Conservation (phyloP, 2,888 invertebrate genomes). For the Sussaba pulchella region DNA sequence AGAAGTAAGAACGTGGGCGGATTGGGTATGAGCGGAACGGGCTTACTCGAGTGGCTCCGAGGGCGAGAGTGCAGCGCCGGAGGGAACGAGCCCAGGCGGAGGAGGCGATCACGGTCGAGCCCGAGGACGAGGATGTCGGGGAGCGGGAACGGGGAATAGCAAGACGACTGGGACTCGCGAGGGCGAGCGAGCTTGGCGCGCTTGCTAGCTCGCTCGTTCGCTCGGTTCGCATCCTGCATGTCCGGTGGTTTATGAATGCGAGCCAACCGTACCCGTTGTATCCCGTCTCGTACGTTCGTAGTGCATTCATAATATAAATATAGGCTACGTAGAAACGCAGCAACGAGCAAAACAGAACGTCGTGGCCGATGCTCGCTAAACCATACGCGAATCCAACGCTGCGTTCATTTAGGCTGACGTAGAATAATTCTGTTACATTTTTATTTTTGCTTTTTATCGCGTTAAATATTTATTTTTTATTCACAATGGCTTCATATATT, state of each 20-base stretch:
- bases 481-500: too few species aligned
- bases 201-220: constrained; percentile 63
- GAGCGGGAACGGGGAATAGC: constrained; percentile 67
- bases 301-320: constrained; percentile 67
- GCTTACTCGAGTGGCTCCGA: constrained; percentile 65
- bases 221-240: constrained; percentile 79
- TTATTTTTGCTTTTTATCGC: too few species aligned
- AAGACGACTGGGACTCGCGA: constrained; percentile 53
- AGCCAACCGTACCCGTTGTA: constrained; percentile 72
- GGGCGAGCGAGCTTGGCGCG: constrained; percentile 51
- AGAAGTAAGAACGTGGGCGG: constrained; percentile 66
- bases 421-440: neutral
- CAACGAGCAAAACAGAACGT: constrained; percentile 56
- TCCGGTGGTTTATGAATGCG: constrained; percentile 81
- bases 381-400: constrained; percentile 47
- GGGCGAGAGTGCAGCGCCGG: constrained; percentile 46
- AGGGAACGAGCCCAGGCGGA: constrained; percentile 43
- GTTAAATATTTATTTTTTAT: too few species aligned
- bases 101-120: constrained; percentile 48
- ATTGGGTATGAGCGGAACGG: constrained; percentile 66
- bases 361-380: constrained; percentile 41
- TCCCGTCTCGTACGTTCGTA: constrained; percentile 65
- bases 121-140: constrained; percentile 61
- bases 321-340: constrained; percentile 63
- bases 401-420: constrained; percentile 16